Conservation (phyloP, 2,797 vertebrate genomes). For the Chaetophractus vellerosus region DNA sequence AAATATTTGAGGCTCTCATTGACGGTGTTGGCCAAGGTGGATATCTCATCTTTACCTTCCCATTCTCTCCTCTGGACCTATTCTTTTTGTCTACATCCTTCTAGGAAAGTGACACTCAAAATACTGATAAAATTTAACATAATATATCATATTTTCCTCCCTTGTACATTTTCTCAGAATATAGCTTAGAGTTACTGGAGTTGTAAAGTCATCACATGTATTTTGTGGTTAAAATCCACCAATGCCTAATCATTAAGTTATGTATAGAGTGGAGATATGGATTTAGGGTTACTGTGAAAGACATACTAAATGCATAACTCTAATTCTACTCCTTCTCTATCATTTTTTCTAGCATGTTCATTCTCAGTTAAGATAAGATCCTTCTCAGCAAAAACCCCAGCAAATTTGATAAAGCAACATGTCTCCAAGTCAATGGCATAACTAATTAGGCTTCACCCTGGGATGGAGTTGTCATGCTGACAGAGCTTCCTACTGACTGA, state of each 20-base stretch:
- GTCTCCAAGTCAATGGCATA: conserved; percentile 34
- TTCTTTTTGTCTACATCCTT: not conserved
- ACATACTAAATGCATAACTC: not conserved
- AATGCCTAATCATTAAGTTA: not conserved
- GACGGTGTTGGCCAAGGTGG: not conserved
- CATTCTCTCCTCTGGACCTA: not conserved
- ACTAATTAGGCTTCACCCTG: not conserved
- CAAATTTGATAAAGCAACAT: conserved; percentile 33
- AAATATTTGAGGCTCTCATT: not conserved
- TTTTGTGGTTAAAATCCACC: not conserved
- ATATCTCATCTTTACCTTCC: not conserved
- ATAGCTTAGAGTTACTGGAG: not conserved
- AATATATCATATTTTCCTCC: not conserved
- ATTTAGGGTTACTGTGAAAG: conserved; percentile 14
- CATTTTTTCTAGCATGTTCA: not conserved
- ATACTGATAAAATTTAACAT: not conserved
- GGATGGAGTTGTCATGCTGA: not conserved
- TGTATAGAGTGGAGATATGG: not conserved
- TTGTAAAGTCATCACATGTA: not conserved
- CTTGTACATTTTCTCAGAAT: not conserved
- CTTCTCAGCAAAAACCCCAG: conserved; percentile 32
- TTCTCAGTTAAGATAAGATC: not conserved
- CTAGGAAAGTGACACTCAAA: not conserved
- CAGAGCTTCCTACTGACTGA: not conserved
- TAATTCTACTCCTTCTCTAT: not conserved